Evolutionary conservation across 2,797 vertebrate genomes (phyloP), one percentile per base, ranked within the genome.

Genomic region (Danio aesculapii): DNA sequence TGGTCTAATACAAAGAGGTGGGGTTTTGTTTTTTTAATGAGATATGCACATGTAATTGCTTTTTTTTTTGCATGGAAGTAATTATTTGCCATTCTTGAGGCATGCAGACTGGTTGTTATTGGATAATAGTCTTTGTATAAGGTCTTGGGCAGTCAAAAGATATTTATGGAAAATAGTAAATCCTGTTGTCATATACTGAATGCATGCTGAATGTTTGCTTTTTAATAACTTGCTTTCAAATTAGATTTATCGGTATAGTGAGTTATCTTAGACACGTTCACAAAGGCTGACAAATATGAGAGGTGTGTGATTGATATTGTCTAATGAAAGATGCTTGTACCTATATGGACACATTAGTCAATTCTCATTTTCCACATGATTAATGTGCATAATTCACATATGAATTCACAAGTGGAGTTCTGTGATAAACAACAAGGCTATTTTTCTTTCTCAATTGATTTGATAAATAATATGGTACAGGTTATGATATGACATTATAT

Each of bases 41-140:
- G 67, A 66, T 77, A 59, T 80, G 75, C 72, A 74, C 46, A 52
- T 84, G 50, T 75, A 87, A 86, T 87, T 84, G 64, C 62, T 62
- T 85, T 66, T 76, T 16, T 47, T 11, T 41, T 59, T 52, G 10
- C 39, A 72, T 79, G 14, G 9, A 79, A 70, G 57, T 83, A 68
- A 88, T 84, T 81, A 63, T 76, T 74, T 69, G 77, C 59, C 44
- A 74, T 73, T 64, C 12, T 13, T 43, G 21, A 61, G 17, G n/a
- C n/a, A 61, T 59, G 8, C 66, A 16, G 74, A 68, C n/a, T 66
- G 9, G 44, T 0, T n/a, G 2, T 57, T 8, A 49, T 5, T 52
- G 3, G 1, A 47, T 43, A 8, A 12, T 39, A 55, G 17, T 79
- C 8, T 39, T 13, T n/a, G 43, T 16, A n/a, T n/a, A n/a, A n/a